Conservation (phyloP, 2,113 vertebrate species). For the Lichenostomus cassidix region DNA sequence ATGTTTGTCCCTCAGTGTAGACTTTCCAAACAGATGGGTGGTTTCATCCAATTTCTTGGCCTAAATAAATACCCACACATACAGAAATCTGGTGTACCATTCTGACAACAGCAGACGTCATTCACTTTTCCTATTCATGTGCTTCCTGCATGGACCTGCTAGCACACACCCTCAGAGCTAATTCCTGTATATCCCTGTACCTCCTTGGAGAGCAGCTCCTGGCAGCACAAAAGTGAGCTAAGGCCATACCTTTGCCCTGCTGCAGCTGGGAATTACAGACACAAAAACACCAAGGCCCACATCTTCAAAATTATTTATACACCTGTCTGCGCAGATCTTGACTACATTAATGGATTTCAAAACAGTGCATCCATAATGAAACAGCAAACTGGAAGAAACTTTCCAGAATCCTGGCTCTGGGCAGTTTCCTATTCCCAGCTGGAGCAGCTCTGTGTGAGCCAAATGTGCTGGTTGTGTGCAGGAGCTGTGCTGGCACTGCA, state of each 20-base stretch:
- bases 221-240: neutral
- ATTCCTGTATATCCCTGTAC: neutral
- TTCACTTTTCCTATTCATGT: neutral
- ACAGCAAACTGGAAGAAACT: neutral
- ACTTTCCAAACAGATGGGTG: fast-evolving
- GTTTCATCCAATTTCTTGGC: neutral
- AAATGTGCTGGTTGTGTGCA: neutral
- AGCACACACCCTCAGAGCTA: neutral
- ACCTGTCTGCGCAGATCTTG: neutral
- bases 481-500: neutral
- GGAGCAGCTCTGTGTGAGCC: neutral
- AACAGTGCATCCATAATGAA: neutral
- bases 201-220: neutral
- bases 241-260: neutral
- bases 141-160: neutral
- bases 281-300: neutral
- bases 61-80: neutral
- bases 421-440: neutral
- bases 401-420: fast-evolving
- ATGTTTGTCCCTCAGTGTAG: neutral
- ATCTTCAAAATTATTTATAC: neutral
- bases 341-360: neutral
- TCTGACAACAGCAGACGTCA: neutral
- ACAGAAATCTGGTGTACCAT: neutral
- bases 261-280: neutral